These are phyloP conservation scores for Machimus atricapillus DNA, from an alignment of 2,888 invertebrate genomes.

Conservation along the genomic window DNA sequence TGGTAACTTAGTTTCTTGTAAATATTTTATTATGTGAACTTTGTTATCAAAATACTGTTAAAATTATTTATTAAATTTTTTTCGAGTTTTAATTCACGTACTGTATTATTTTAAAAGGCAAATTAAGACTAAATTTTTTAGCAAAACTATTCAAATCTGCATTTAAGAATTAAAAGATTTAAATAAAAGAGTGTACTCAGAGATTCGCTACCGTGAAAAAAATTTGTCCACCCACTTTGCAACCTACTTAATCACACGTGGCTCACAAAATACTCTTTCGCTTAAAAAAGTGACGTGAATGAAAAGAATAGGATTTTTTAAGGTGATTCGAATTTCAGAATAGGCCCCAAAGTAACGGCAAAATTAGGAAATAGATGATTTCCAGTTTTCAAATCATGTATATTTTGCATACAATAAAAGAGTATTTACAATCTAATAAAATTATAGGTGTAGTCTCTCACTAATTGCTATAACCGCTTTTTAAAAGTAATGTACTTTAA, in stretches of 20 bases:
- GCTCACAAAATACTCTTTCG: too few species aligned
- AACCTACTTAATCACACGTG: too few species aligned
- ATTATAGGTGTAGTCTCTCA: not conserved
- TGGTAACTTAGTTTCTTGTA: constrained; percentile 37
- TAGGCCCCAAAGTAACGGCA: not conserved
- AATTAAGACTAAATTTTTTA: not conserved
- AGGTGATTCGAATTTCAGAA: too few species aligned
- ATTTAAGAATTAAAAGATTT: too few species aligned
- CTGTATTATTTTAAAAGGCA: not conserved
- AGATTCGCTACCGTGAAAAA: too few species aligned
- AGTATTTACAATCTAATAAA: constrained; percentile 5
- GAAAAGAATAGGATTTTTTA: too few species aligned
- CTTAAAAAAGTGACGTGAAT: too few species aligned
- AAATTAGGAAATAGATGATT: not conserved
- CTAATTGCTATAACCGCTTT: not conserved
- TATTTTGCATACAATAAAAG: constrained; percentile 13
- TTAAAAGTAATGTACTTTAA: constrained; percentile 4
- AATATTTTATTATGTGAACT: not conserved
- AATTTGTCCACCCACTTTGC: too few species aligned
- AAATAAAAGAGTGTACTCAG: too few species aligned
- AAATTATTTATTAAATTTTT: constrained; percentile 20
- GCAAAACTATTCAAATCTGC: too few species aligned
- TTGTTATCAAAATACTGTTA: constrained; percentile 20
- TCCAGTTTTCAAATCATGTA: not conserved
- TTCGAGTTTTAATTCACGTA: constrained; percentile 1